Base-by-base conservation (phyloP, 1,140 invertebrate genomes). In the Brachystomella parvula region DNA sequence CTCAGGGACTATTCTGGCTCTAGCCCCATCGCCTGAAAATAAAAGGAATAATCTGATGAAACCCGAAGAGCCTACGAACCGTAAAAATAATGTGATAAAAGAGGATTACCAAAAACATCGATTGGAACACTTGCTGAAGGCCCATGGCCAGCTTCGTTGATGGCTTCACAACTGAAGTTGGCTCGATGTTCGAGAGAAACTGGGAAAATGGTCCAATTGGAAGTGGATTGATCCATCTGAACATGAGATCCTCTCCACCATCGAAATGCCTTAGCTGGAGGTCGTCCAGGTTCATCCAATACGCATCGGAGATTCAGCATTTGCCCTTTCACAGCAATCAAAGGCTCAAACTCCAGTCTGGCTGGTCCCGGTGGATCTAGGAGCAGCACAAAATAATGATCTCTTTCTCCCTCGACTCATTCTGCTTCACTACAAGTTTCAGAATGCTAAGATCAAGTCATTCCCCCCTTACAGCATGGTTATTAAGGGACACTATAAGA, bases 131-230 rank as follows among this genome's bases (percentile, higher is more conserved):
- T 84, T 2, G 87, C 89, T 9, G 84, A 80, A 57, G 84, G 82
- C 1, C 90, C 89, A 68, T 85, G 83, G 0, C 91, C 91, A 2
- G 89, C 91, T 28, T 86, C 83, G 76, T 92, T 94, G 74, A 84
- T 83, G 0, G 89, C 90, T 64, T 86, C 82, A 75, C 92, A 95
- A 0, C 89, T 89, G 79, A 92, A 93, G 79, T 92, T 92, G 69
- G 88, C 87, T 49, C 88, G 82, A 31, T 87, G 89, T 75, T 90
- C 87, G 33, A 94, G 78, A 28, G 87, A 87, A 3, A 91, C 89
- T 0, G 88, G 86, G 57, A 88, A 84, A 59, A 93, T 88, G 32
- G 84, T 87, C 82, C 87, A 88, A 67, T 87, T 85, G 53, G 85
- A 81, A 12, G 86, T 83, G 33, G 86, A 85, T 56, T 89, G 83